These are phyloP conservation scores for Calliopsis andreniformis DNA, from an alignment of 1,140 invertebrate species.

Conservation along the genomic window DNA sequence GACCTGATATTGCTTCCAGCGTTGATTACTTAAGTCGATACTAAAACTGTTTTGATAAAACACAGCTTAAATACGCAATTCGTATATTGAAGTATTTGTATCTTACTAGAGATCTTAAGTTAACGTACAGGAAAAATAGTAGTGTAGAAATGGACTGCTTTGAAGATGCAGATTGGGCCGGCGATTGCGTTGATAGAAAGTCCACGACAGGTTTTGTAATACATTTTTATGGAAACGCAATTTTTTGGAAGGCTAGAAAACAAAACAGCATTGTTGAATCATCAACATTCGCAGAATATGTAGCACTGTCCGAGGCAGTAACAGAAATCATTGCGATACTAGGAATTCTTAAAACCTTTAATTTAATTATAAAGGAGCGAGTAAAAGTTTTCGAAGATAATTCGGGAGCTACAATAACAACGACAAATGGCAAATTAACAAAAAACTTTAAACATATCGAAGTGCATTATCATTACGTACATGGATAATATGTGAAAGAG, in stretches of 20 bases:
- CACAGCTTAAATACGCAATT: conserved; percentile 22
- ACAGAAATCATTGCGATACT: conserved; percentile 7
- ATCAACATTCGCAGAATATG: conserved; percentile 23
- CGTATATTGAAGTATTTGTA: conserved; percentile 32
- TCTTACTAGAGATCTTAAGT: conserved; percentile 2
- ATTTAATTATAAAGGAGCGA: neutral
- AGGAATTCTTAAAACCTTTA: neutral
- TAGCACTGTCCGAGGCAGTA: conserved; percentile 11
- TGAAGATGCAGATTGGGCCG: conserved; percentile 28
- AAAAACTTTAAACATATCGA: conserved; percentile 23
- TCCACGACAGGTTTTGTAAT: conserved; percentile 32
- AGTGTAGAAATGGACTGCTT: neutral
- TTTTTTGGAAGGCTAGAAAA: conserved; percentile 25
- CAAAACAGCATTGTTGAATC: conserved; percentile 12
- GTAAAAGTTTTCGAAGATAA: conserved; percentile 30
- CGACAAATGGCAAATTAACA: conserved; percentile 9
- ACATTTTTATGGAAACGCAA: conserved; percentile 14
- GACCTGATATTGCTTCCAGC: conserved; percentile 10
- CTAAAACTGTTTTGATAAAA: conserved; percentile 19
- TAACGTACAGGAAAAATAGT: conserved; percentile 7
- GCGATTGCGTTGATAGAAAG: conserved; percentile 18
- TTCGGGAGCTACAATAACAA: neutral
- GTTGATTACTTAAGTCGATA: conserved; percentile 33
- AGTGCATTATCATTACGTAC: conserved; percentile 14
- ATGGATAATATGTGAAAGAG: neutral